Percentiles rank a stretch among this genome's conserved stretches.
These are phyloP conservation scores for Ophioderma brevispina DNA, from an alignment of 35 echinoderm and acorn worm genomes.

Conservation along the genomic window DNA sequence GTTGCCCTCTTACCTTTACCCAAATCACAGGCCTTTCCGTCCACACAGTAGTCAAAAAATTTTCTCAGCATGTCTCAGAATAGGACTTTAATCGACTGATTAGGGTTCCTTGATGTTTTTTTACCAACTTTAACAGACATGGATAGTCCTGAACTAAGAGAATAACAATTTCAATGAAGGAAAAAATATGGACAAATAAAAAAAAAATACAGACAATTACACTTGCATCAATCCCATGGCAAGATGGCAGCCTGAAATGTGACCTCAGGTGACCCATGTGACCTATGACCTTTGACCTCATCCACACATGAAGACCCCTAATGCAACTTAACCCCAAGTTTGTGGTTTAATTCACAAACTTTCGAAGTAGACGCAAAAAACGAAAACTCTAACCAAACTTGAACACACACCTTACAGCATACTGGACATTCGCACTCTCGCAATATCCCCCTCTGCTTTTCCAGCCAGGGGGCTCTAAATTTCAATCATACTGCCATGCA, in stretches of 20 bases:
- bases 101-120: constrained; percentile 21
- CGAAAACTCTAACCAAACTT: too few relatives aligned
- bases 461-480: too few relatives aligned
- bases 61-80: constrained; percentile 72
- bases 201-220: background rate
- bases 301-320: too few relatives aligned
- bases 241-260: background rate
- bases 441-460: too few relatives aligned
- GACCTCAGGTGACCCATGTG: background rate
- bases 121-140: constrained; percentile 32
- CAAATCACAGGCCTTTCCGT: constrained; percentile 65
- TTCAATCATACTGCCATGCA: too few relatives aligned
- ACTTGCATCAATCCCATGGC: background rate
- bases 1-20: constrained; percentile 58
- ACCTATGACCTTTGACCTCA: too few relatives aligned
- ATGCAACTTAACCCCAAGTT: too few relatives aligned
- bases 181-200: background rate
- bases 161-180: background rate
- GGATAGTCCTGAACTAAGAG: too few relatives aligned
- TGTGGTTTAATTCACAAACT: too few relatives aligned
- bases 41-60: constrained; percentile 89
- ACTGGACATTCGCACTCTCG: too few relatives aligned
- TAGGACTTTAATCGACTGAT: constrained; percentile 51
- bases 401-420: too few relatives aligned
- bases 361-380: too few relatives aligned